Evolutionary conservation across 2,888 invertebrate species (phyloP), one percentile per base, ranked within the genome.

Genomic region (Brassicogethes aeneus): DNA sequence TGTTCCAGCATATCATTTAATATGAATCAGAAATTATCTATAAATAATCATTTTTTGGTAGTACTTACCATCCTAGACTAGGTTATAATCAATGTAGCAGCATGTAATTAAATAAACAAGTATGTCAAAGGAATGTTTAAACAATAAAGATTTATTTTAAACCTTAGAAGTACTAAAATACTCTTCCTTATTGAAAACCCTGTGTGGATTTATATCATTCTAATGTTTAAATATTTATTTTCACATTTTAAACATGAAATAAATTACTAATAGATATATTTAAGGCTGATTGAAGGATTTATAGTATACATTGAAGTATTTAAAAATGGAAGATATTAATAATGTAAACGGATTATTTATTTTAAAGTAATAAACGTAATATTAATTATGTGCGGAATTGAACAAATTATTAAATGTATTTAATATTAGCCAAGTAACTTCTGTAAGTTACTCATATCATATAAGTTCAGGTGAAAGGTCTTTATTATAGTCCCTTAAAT

Each of bases 361-460:
- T 49, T 51, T 52, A 34, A 50, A 47, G 37, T 43, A 41, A 37
- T 42, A 48, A 42, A 46, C 47, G 42, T 48, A 38, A 49, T 51
- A 47, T 53, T 42, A 50, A 39, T 46, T 43, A 41, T 44, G 41
- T 34, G 48, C 46, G 47, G 43, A 48, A 46, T 46, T 48, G 46
- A 36, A 29, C 16, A 16, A 17, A 35, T 34, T 40, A 32, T 8
- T n/a, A n/a, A n/a, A n/a, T n/a, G n/a, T n/a, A n/a, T n/a, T n/a
- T n/a, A n/a, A n/a, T n/a, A n/a, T n/a, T 34, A 36, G 14, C 7
- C 37, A 14, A 17, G 40, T 42, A 45, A 47, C 43, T 37, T 39
- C 37, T 35, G 36, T 43, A 42, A 43, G 51, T 48, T 50, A 52
- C 52, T 53, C 56, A 56, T 56, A 56, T 56, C 56, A 56, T 44